phyloP scores from a whole-genome alignment of 2,888 invertebrate genomes.

The Lydus trimaculatus region DNA sequence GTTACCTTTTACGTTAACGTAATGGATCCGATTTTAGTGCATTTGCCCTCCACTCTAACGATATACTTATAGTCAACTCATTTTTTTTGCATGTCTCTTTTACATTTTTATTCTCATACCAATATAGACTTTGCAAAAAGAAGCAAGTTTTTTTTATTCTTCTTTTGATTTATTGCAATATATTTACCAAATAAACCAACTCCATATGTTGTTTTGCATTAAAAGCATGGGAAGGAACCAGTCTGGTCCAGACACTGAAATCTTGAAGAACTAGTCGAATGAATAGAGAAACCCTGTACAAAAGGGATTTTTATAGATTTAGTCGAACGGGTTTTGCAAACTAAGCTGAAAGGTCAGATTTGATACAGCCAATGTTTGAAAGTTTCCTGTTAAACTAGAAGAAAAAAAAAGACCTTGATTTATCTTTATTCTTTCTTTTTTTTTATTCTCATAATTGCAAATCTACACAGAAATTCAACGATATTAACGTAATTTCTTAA shows the following conservation, averaged over 20 bases:
- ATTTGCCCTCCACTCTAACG: not conserved
- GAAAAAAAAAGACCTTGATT: not conserved
- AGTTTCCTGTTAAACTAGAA: not conserved
- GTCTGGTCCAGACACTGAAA: slow-evolving; percentile 4
- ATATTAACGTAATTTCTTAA: not conserved
- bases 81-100: not conserved
- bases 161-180: slow-evolving; percentile 1
- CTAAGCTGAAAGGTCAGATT: slow-evolving; percentile 6
- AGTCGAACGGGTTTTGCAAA: slow-evolving; percentile 2
- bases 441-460: not conserved
- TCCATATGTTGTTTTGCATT: not conserved
- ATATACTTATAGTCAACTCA: not conserved
- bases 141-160: not conserved
- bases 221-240: not conserved
- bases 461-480: not conserved
- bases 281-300: not conserved
- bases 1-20: slow-evolving; percentile 27
- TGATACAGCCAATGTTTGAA: not conserved
- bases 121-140: not conserved
- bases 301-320: slow-evolving; percentile 2
- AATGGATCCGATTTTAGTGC: slow-evolving; percentile 28
- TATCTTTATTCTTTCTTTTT: not conserved
- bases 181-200: not conserved
- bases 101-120: not conserved
- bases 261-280: slow-evolving; percentile 3